Evolutionary conservation across 2,797 vertebrate genomes (phyloP).

Genomic region (Discoglossus pictus): DNA sequence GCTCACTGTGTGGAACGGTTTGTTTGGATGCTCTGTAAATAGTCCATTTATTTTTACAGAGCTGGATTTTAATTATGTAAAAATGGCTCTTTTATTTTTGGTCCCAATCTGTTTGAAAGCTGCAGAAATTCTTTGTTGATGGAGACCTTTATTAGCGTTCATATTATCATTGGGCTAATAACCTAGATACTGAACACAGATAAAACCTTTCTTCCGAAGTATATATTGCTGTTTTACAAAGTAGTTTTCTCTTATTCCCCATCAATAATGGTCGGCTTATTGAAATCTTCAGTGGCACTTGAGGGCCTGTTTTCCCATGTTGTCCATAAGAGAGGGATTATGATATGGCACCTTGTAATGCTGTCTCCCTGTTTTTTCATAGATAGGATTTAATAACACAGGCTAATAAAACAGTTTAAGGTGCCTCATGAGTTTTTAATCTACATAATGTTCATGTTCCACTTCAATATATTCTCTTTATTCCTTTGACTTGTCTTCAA

Average conservation of each 20-base stretch:
- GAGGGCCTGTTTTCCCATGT: background rate
- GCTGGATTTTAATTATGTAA: constrained; percentile 43
- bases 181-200: constrained; percentile 27
- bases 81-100: constrained; percentile 16
- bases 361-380: constrained; percentile 1
- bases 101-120: constrained; percentile 36
- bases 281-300: constrained; percentile 24
- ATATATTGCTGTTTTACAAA: constrained; percentile 8
- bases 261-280: constrained; percentile 38
- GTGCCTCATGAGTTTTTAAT: no score
- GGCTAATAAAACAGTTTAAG: no score
- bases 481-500: no score
- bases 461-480: no score
- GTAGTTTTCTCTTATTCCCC: constrained; percentile 18
- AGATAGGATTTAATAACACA: no score
- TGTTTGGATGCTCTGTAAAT: constrained; percentile 26
- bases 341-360: constrained; percentile 12
- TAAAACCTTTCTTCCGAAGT: constrained; percentile 23
- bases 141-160: constrained; percentile 23
- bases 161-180: constrained; percentile 38
- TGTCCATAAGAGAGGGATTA: constrained; percentile 29
- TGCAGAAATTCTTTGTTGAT: constrained; percentile 35
- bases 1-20: constrained; percentile 23
- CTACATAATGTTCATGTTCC: no score
- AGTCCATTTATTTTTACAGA: constrained; percentile 41